Evolutionary conservation across 1,140 invertebrate species (phyloP).

Genomic region (Rhynchophorus ferrugineus): DNA sequence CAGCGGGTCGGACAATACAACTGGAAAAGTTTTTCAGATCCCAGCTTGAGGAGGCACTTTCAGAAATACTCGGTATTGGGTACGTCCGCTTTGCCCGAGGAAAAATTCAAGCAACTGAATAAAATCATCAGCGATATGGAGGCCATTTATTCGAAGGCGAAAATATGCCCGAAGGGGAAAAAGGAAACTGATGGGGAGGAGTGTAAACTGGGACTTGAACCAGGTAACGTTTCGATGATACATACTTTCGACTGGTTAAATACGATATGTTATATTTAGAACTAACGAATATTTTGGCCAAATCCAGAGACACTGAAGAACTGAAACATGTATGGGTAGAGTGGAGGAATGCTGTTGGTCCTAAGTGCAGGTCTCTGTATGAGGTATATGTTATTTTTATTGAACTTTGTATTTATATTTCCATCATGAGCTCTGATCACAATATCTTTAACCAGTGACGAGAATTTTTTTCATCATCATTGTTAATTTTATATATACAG

Average conservation of each 20-base stretch:
- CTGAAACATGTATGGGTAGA: constrained; percentile 56
- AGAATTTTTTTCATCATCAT: too few relatives aligned
- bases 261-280: constrained; percentile 44
- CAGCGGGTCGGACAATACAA: constrained; percentile 25
- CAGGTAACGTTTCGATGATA: constrained; percentile 46
- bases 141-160: constrained; percentile 69
- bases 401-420: background rate
- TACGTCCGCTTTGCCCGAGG: constrained; percentile 58
- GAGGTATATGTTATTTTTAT: constrained; percentile 23
- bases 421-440: too few relatives aligned
- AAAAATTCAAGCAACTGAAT: constrained; percentile 54
- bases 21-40: constrained; percentile 27
- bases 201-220: constrained; percentile 68
- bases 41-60: constrained; percentile 27
- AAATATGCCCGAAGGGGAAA: constrained; percentile 65
- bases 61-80: constrained; percentile 29
- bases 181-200: constrained; percentile 41
- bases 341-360: constrained; percentile 55
- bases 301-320: constrained; percentile 33
- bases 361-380: constrained; percentile 51
- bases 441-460: too few relatives aligned
- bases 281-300: constrained; percentile 55
- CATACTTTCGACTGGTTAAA: background rate
- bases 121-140: constrained; percentile 65
- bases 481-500: too few relatives aligned